A percentile compares a stretch with the other conserved stretches of the same genome.
phyloP scores from a whole-genome alignment of 2,113 vertebrate species.

The Corapipo altera region DNA sequence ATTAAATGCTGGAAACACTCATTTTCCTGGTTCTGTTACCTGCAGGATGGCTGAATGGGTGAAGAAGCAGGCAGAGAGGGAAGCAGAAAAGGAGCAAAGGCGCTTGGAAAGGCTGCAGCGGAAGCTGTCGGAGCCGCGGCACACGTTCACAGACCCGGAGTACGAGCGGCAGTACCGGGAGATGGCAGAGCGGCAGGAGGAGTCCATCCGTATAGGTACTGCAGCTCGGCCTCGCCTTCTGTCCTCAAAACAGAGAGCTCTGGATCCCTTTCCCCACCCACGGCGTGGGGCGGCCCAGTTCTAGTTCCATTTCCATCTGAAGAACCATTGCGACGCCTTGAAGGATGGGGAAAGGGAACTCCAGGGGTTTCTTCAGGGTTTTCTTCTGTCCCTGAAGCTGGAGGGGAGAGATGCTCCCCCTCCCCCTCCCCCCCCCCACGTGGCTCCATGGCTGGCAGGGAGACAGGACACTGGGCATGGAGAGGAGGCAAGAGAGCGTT shows the following conservation, averaged over 20 bases:
- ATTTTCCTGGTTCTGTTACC: background rate
- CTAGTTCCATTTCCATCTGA: no score
- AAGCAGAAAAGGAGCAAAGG: constrained; percentile 90
- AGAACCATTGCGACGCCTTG: no score
- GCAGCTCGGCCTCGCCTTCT: background rate
- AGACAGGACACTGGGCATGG: no score
- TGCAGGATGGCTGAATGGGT: constrained; percentile 96
- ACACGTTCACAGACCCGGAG: constrained; percentile 78
- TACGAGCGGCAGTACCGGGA: constrained; percentile 91
- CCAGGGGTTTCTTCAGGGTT: no score
- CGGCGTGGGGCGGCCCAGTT: no score
- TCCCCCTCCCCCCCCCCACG: no score
- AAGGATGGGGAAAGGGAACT: no score
- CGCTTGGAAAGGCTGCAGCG: constrained; percentile 88
- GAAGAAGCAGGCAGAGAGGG: constrained; percentile 90
- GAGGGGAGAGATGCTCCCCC: no score
- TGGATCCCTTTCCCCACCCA: no score
- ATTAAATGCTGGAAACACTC: rapidly evolving
- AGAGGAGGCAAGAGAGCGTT: no score
- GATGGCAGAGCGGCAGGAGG: constrained; percentile 90
- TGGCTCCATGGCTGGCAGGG: no score
- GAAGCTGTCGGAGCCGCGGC: constrained; percentile 86
- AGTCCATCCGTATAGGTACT: constrained; percentile 90
- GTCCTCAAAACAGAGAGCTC: background rate
- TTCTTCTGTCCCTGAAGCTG: no score